phyloP scores from a whole-genome alignment of 2,113 vertebrate species.

The Euleptes europaea region DNA sequence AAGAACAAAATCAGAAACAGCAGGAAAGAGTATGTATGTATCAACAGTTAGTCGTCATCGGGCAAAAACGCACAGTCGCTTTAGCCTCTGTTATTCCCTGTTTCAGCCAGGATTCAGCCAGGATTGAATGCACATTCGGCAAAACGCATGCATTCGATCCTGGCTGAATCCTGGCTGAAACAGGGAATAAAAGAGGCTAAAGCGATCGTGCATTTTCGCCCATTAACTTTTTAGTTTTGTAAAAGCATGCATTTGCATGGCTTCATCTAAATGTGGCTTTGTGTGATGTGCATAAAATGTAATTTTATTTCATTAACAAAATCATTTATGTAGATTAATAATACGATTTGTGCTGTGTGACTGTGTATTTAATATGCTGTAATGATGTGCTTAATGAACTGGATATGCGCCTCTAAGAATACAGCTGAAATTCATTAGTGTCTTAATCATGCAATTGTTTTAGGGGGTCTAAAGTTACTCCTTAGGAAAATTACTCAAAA shows the following conservation, averaged over 20 bases:
- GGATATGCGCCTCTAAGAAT: slow-evolving; percentile 33
- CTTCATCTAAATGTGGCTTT: slow-evolving; percentile 42
- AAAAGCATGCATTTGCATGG: neutral
- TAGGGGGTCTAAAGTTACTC: slow-evolving; percentile 11
- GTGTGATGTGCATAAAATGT: slow-evolving; percentile 10
- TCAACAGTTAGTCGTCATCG: too few species aligned
- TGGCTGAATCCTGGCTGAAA: too few species aligned
- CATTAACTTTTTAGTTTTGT: neutral
- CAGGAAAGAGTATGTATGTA: neutral
- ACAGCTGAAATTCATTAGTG: slow-evolving; percentile 43
- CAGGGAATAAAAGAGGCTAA: too few species aligned
- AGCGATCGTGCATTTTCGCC: too few species aligned
- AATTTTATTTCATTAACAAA: slow-evolving; percentile 34
- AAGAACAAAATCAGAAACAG: neutral
- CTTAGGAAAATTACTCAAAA: slow-evolving; percentile 24
- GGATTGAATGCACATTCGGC: too few species aligned
- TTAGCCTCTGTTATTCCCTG: too few species aligned
- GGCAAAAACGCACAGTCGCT: too few species aligned
- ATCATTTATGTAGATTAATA: slow-evolving; percentile 45
- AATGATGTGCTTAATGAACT: slow-evolving; percentile 48
- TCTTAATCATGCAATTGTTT: slow-evolving; percentile 52
- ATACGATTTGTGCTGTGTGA: slow-evolving; percentile 17
- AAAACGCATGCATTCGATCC: too few species aligned
- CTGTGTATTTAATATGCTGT: neutral
- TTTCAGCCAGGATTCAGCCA: too few species aligned